Conservation (phyloP, 2,888 invertebrate genomes). For the Incurvaria masculella region DNA sequence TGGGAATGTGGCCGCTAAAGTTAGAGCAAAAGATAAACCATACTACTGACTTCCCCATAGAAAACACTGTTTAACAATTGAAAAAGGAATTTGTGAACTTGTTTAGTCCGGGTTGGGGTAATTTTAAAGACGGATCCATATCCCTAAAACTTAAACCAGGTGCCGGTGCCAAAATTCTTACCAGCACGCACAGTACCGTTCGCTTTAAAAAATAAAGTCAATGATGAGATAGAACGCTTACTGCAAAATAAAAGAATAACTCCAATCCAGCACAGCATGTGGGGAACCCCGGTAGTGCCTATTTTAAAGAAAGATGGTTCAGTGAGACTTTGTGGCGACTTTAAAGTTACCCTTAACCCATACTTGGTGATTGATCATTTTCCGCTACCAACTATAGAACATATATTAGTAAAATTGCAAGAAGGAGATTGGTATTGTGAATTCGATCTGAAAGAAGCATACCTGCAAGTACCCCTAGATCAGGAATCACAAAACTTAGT, state of each 20-base stretch:
- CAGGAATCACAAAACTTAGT: not conserved
- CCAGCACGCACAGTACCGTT: constrained; percentile 4
- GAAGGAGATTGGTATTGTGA: constrained; percentile 14
- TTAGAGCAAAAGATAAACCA: constrained; percentile 1
- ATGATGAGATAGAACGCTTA: constrained; percentile 1
- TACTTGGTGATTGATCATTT: constrained; percentile 8
- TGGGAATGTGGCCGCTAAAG: constrained; percentile 8
- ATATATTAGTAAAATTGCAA: constrained; percentile 8
- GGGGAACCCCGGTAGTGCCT: constrained; percentile 9
- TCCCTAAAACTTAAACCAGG: constrained; percentile 3
- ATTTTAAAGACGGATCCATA: constrained; percentile 8
- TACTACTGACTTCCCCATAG: not conserved
- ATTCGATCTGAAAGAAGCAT: constrained; percentile 11
- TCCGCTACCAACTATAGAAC: constrained; percentile 6
- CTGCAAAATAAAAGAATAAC: constrained; percentile 1
- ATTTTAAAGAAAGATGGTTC: constrained; percentile 9
- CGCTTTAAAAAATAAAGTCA: constrained; percentile 8
- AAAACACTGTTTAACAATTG: not conserved
- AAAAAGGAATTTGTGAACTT: constrained; percentile 8
- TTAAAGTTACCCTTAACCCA: constrained; percentile 9
- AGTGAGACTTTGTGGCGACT: constrained; percentile 8
- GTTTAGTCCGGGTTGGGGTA: constrained; percentile 11
- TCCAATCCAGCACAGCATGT: not conserved
- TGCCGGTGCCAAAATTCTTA: not conserved
- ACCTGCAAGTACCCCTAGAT: constrained; percentile 1